phyloP scores from a whole-genome alignment of 1,140 invertebrate genomes.

The Achroia grisella region DNA sequence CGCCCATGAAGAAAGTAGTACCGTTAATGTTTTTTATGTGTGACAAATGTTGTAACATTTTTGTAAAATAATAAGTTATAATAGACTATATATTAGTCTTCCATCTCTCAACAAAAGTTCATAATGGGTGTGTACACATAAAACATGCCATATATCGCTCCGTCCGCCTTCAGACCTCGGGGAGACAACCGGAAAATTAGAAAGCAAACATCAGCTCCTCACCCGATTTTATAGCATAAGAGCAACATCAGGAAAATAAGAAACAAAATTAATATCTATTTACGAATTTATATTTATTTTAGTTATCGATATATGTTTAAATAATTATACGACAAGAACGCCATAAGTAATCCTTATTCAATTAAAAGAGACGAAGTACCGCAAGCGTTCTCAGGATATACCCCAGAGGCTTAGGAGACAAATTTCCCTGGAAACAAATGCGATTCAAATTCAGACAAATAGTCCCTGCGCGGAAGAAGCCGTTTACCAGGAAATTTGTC shows the following conservation, averaged over 20 bases:
- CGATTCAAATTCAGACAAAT: constrained; percentile 65
- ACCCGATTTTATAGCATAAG: constrained; percentile 18
- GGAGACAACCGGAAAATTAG: constrained; percentile 67
- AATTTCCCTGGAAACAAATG: constrained; percentile 64
- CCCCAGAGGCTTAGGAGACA: constrained; percentile 57
- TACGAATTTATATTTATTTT: not conserved
- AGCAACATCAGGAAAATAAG: constrained; percentile 16
- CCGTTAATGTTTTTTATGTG: not conserved
- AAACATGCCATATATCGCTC: constrained; percentile 29
- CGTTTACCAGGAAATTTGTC: constrained; percentile 65
- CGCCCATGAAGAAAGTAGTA: constrained; percentile 3
- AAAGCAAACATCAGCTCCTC: constrained; percentile 54
- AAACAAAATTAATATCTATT: constrained; percentile 3
- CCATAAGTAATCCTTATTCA: constrained; percentile 37
- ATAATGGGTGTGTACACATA: constrained; percentile 38
- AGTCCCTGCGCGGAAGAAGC: constrained; percentile 54
- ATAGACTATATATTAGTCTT: constrained; percentile 10
- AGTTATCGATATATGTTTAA: not conserved
- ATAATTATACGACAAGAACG: constrained; percentile 23
- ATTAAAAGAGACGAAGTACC: constrained; percentile 58
- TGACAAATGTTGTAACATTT: not conserved
- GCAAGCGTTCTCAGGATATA: constrained; percentile 35
- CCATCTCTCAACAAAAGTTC: constrained; percentile 34
- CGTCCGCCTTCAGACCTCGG: constrained; percentile 39
- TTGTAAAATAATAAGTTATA: not conserved